Evolutionary conservation across 2,113 vertebrate genomes (phyloP).

Genomic region (Pelobates fuscus): DNA sequence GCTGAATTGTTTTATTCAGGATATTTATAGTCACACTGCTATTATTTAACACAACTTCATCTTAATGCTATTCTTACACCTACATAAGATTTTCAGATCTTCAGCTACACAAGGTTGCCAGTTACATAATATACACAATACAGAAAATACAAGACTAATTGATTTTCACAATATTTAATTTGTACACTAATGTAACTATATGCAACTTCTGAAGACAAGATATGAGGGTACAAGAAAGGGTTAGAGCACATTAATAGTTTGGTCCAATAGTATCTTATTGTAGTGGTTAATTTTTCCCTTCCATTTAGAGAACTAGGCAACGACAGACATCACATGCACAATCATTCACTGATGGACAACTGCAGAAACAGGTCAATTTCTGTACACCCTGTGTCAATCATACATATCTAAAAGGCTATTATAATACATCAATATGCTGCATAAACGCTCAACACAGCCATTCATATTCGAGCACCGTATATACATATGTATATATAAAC

Average conservation of each 20-base stretch:
- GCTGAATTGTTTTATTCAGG: slow-evolving; percentile 14
- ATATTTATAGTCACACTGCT: slow-evolving; percentile 39
- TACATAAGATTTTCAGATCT: slow-evolving; percentile 43
- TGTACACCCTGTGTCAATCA: slow-evolving; percentile 67
- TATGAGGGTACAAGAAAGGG: slow-evolving; percentile 73
- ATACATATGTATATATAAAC: slow-evolving; percentile 87
- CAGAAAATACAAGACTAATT: slow-evolving; percentile 77
- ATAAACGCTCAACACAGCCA: slow-evolving; percentile 81
- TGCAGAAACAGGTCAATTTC: slow-evolving; percentile 68
- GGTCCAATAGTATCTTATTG: slow-evolving; percentile 83
- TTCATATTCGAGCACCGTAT: slow-evolving; percentile 90
- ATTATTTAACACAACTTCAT: slow-evolving; percentile 31
- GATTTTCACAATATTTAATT: slow-evolving; percentile 87
- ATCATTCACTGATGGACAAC: slow-evolving; percentile 78
- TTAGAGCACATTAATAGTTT: slow-evolving; percentile 80
- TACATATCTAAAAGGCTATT: slow-evolving; percentile 85
- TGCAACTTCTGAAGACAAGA: slow-evolving; percentile 80
- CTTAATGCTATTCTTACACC: slow-evolving; percentile 41
- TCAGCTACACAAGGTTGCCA: slow-evolving; percentile 46
- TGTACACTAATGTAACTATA: slow-evolving; percentile 91
- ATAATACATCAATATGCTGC: slow-evolving; percentile 83
- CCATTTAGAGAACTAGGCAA: slow-evolving; percentile 63
- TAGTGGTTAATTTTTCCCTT: slow-evolving; percentile 75
- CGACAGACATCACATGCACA: slow-evolving; percentile 90
- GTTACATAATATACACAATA: slow-evolving; percentile 73